Conservation (phyloP, 2,888 invertebrate genomes). For the Tricholauxania praeusta region DNA sequence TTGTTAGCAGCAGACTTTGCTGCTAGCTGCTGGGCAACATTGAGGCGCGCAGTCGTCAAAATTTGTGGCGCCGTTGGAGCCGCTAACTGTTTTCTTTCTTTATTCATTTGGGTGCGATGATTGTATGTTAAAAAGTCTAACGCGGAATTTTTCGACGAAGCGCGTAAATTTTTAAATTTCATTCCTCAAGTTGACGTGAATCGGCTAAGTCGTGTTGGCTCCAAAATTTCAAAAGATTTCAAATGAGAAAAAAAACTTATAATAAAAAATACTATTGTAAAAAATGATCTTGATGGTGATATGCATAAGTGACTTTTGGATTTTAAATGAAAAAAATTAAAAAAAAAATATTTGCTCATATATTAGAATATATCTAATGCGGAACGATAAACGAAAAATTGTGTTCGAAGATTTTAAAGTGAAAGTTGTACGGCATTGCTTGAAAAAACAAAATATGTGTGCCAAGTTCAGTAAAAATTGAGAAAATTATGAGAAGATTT, state of each 20-base stretch:
- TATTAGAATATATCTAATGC: no score
- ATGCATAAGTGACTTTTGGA: no score
- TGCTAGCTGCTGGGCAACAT: not conserved
- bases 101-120: conserved; percentile 5
- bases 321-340: no score
- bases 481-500: not conserved
- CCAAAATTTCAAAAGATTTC: conserved; percentile 20
- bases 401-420: not conserved
- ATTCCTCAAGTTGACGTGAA: conserved; percentile 64
- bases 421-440: not conserved
- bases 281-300: no score
- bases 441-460: not conserved
- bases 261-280: no score
- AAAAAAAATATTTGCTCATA: no score
- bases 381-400: no score
- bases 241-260: conserved; percentile 18
- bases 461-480: not conserved
- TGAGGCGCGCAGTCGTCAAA: conserved; percentile 34
- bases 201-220: conserved; percentile 57
- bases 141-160: conserved; percentile 46
- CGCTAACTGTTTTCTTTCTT: conserved; percentile 13
- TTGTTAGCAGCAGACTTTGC: not conserved
- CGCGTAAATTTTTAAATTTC: conserved; percentile 59
- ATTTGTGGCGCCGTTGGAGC: conserved; percentile 24
- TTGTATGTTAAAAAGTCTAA: not conserved